These are phyloP conservation scores for Xenopus borealis DNA, from an alignment of 2,113 vertebrate genomes.

Conservation along the genomic window DNA sequence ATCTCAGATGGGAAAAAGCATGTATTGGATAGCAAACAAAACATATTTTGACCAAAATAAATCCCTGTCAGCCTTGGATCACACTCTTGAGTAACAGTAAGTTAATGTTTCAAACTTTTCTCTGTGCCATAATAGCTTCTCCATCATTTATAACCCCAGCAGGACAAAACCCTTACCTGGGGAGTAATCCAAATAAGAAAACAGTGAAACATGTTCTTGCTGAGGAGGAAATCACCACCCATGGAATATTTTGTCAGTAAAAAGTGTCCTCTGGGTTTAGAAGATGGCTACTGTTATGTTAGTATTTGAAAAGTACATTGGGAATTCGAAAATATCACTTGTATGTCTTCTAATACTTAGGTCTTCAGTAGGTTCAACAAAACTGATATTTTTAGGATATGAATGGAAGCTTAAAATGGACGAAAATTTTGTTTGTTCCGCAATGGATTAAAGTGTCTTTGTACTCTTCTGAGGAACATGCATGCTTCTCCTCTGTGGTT, in stretches of 20 bases:
- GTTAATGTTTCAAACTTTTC: not conserved
- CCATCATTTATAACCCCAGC: conserved; percentile 18
- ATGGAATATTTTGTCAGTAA: conserved; percentile 29
- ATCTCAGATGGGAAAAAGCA: not conserved
- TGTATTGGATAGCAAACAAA: not conserved
- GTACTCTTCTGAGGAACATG: no score
- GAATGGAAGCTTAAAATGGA: no score
- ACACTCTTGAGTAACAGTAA: not conserved
- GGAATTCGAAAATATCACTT: no score
- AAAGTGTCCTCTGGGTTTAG: not conserved
- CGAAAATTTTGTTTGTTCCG: no score
- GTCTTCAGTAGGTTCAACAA: no score
- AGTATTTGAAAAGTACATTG: conserved; percentile 2
- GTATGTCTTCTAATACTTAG: no score
- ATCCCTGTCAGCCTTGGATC: not conserved
- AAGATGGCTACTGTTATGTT: conserved; percentile 8
- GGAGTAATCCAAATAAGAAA: conserved; percentile 16
- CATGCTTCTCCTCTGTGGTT: no score
- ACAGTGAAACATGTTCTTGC: conserved; percentile 18
- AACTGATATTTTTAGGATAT: no score
- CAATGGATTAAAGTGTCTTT: no score
- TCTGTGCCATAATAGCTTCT: not conserved
- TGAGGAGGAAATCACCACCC: conserved; percentile 20
- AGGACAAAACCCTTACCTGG: conserved; percentile 5
- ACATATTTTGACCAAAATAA: conserved; percentile 3